Evolutionary conservation across 1,140 invertebrate species (phyloP), one percentile per base, ranked within the genome.

Genomic region (Tyrophagus putrescentiae): DNA sequence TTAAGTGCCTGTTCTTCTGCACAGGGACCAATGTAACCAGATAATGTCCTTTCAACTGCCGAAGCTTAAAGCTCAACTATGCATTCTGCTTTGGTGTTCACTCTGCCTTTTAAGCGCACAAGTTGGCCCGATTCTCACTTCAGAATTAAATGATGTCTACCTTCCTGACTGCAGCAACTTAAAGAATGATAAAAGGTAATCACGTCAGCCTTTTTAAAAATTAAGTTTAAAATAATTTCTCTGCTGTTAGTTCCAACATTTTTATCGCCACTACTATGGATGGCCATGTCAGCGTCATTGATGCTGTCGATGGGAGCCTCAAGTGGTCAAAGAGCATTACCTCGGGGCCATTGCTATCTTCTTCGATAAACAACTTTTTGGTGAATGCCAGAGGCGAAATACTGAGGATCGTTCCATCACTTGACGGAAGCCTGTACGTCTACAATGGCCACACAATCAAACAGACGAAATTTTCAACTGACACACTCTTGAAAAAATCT

Each of bases 381-480:
- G 72, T 94, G 16, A 85, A 80, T 45, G 84, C 84, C 61, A 82
- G 87, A 75, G 90, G 88, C 1, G 81, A 89, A 69, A 84, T 79
- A 75, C 80, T 90, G 33, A 78, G 84, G 63, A 77, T 95, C 65
- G 89, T 97, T 68, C 92, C 91, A 32, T 92, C 91, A 0, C 72
- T 97, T 7, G 84, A 82, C 70, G 92, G 92, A 9, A 80, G 82
- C 18, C 75, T 97, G 6, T 97, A 91, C 72, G 85, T 84, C 70
- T 87, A 91, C 72, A 86, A 93, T 76, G 89, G 87, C 0, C 81
- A 87, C 52, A 83, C 79, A 66, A 80, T 96, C 56, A 85, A 94
- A 73, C 79, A 84, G 0, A 74, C 95, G 54, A 87, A 88, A 21
- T 79, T 95, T 60, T 82, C 82, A 50, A 82, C 86, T 0, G 88